phyloP scores from a whole-genome alignment of 2,797 vertebrate species.

The Craterocephalus amniculus region DNA sequence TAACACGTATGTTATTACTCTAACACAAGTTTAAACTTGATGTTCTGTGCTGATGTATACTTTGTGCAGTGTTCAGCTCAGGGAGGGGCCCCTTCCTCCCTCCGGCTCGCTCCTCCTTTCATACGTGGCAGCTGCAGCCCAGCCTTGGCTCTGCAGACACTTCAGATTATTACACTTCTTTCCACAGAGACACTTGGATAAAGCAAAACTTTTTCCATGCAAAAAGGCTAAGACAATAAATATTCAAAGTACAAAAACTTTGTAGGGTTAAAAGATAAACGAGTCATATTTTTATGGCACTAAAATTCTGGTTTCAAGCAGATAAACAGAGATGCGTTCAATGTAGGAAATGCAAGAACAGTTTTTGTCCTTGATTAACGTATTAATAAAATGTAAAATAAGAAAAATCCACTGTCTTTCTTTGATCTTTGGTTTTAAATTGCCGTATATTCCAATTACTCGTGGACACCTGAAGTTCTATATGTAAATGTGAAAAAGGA shows the following conservation, averaged over 20 bases:
- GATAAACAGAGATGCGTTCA: not conserved
- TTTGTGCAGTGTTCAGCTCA: not conserved
- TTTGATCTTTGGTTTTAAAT: too few species aligned
- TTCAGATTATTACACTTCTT: slow-evolving; percentile 18
- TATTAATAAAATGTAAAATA: not conserved
- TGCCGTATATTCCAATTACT: too few species aligned
- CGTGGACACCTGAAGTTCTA: too few species aligned
- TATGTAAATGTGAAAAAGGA: too few species aligned
- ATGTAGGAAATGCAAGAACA: too few species aligned
- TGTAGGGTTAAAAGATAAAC: not conserved
- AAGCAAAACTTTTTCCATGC: not conserved
- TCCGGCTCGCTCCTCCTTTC: slow-evolving; percentile 68
- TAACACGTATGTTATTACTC: accelerated
- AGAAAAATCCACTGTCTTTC: not conserved
- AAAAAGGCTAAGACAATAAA: not conserved
- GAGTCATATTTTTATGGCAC: not conserved
- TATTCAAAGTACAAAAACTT: not conserved
- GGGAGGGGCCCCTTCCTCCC: slow-evolving; percentile 36
- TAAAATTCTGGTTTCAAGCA: not conserved
- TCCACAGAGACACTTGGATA: not conserved
- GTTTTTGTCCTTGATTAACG: too few species aligned
- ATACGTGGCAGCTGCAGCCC: slow-evolving; percentile 74
- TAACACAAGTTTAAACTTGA: not conserved
- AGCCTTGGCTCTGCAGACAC: slow-evolving; percentile 1
- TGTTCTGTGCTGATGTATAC: slow-evolving; percentile 19